Base-by-base conservation (phyloP, 2,113 vertebrate species). In the Xyliphius kryptos region DNA sequence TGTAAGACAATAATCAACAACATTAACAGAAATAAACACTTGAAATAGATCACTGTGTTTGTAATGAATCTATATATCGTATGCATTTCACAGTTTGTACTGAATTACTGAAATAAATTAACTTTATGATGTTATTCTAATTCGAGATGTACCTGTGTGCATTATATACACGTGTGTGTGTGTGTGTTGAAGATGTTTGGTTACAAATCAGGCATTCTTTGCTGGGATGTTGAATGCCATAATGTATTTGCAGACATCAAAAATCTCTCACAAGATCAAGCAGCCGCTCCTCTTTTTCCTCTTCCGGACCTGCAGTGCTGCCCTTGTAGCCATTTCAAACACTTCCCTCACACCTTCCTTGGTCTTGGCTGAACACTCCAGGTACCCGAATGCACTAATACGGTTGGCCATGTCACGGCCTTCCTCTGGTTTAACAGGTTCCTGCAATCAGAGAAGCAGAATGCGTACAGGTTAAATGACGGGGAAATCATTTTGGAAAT, bases 341-440 rank as follows among this genome's bases (percentile, higher is more conserved):
- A 99, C 94, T 62, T 99, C 94, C 77, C 94, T 86, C 73, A 99
- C 95, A 0, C 93, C 95, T 0, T 99, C 96, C 81, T 98, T 98
- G 6, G 95, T 98, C 84, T 99, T 98, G 83, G 96, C 96, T 0
- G 96, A 99, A 76, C 96, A 99, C 80, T 99, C 96, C 1, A 99
- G 82, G 82, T 95, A 97, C 55, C 93, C 93, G 1, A 96, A 98
- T 71, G 96, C 96, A 0, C 83, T 87, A 81, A 99, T 97, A 60
- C 91, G 85, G 76, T 89, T 87, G 1, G 92, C 89, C 96, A 97
- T 97, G 70, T 97, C 95, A 62, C 91, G 81, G 47, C 94, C 95
- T 61, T 98, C 96, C 54, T 99, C 96, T 0, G 88, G 80, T 70
- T 90, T 94, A 73, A 98, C 93, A 0, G 96, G 94, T 72, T 98